Percentiles rank a stretch among this genome's conserved stretches.
Conservation (phyloP, 1,140 invertebrate species). For the Cryptotermes secundus region DNA sequence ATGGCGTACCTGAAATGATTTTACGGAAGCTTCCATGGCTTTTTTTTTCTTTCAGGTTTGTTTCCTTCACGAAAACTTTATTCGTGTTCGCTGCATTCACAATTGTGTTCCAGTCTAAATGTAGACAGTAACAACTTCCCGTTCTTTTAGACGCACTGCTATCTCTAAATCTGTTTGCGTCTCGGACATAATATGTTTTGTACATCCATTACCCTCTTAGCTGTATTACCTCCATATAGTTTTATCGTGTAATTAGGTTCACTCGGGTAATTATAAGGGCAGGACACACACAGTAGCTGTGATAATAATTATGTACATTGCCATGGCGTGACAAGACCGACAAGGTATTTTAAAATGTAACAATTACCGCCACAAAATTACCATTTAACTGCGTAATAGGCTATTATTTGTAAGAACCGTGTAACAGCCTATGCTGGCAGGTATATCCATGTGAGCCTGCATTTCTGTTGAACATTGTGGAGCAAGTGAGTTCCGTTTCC, state of each 20-base stretch:
- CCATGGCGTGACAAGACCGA: neutral
- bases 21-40: too few relatives aligned
- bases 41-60: too few relatives aligned
- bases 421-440: neutral
- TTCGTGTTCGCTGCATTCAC: too few relatives aligned
- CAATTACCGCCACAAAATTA: neutral
- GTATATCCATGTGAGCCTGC: too few relatives aligned
- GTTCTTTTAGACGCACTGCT: too few relatives aligned
- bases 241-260: neutral
- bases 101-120: too few relatives aligned
- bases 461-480: too few relatives aligned
- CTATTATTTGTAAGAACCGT: neutral
- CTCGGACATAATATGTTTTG: neutral
- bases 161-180: too few relatives aligned
- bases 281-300: neutral
- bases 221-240: neutral
- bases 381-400: constrained; percentile 8
- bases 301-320: neutral
- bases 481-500: too few relatives aligned
- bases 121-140: too few relatives aligned
- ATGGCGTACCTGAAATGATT: too few relatives aligned
- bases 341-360: neutral
- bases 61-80: too few relatives aligned
- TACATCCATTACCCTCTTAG: neutral
- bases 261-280: neutral